Conservation (phyloP, 2,113 vertebrate species). For the Menura novaehollandiae region DNA sequence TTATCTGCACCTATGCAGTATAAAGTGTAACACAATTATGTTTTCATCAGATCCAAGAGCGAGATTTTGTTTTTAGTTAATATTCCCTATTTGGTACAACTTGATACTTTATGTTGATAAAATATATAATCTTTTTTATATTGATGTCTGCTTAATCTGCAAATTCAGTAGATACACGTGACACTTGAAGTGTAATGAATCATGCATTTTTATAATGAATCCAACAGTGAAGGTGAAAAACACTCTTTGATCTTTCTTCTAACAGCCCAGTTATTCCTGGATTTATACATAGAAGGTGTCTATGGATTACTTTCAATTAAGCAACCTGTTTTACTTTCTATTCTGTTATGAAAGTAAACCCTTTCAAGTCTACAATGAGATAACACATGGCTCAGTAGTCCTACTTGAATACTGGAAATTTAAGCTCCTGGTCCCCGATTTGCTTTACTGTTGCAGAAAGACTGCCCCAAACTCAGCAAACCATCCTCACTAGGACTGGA, state of each 20-base stretch:
- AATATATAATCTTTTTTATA: not conserved
- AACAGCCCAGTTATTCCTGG: conserved; percentile 4
- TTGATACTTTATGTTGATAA: not conserved
- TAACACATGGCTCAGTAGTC: not conserved
- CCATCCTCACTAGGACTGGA: not conserved
- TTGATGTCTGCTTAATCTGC: conserved; percentile 8
- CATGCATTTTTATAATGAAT: conserved; percentile 30
- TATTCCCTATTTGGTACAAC: not conserved
- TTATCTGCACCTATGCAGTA: not conserved
- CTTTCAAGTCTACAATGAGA: not conserved
- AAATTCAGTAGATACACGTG: not conserved
- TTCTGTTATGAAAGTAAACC: not conserved
- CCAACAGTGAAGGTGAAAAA: conserved; percentile 11
- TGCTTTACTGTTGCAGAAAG: not conserved
- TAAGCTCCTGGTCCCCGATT: not conserved
- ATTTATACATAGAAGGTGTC: conserved; percentile 5
- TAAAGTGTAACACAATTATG: not conserved
- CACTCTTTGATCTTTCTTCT: conserved; percentile 43
- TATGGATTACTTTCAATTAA: conserved; percentile 28
- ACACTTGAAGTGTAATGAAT: conserved; percentile 1
- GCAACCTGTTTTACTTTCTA: not conserved
- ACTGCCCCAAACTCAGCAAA: not conserved
- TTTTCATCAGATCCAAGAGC: not conserved
- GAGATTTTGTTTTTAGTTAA: not conserved
- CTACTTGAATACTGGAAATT: not conserved